Percentiles rank a stretch among this genome's conserved stretches.
phyloP scores from a whole-genome alignment of 2,888 invertebrate genomes.

The Barypeithes pellucidus region DNA sequence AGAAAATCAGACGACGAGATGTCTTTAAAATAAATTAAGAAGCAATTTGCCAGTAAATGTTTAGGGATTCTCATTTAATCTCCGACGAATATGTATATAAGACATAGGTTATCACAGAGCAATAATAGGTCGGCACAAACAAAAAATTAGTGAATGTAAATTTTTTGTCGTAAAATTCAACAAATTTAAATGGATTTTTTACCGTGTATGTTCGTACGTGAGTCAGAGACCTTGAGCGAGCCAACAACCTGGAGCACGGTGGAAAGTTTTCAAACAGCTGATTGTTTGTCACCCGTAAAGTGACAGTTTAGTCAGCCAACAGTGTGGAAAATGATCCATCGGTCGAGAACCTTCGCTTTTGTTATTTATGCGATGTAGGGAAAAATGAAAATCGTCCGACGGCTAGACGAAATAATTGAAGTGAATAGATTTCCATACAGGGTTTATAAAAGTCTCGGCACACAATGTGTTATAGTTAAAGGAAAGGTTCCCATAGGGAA shows the following conservation, averaged over 20 bases:
- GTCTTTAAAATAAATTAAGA: too few species aligned
- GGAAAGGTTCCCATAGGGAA: too few species aligned
- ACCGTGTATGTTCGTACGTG: neutral
- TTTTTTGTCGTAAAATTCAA: too few species aligned
- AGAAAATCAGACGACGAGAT: too few species aligned
- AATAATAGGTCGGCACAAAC: too few species aligned
- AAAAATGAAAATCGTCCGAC: conserved; percentile 39
- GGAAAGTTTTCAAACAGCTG: conserved; percentile 40
- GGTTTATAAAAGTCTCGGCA: neutral
- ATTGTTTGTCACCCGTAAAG: conserved; percentile 36
- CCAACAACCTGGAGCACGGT: conserved; percentile 31
- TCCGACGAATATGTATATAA: too few species aligned
- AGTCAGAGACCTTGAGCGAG: conserved; percentile 35
- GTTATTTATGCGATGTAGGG: conserved; percentile 40
- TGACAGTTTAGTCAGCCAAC: conserved; percentile 42
- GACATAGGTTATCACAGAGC: too few species aligned
- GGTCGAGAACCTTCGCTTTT: conserved; percentile 42
- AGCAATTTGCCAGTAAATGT: too few species aligned
- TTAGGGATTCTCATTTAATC: too few species aligned
- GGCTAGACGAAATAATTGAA: conserved; percentile 44
- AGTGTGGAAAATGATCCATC: conserved; percentile 38
- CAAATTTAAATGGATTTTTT: too few species aligned
- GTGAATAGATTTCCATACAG: neutral
- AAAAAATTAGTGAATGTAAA: too few species aligned
- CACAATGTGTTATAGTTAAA: too few species aligned